Evolutionary conservation across 2,888 invertebrate genomes (phyloP).

Genomic region (Amorpha juglandis): DNA sequence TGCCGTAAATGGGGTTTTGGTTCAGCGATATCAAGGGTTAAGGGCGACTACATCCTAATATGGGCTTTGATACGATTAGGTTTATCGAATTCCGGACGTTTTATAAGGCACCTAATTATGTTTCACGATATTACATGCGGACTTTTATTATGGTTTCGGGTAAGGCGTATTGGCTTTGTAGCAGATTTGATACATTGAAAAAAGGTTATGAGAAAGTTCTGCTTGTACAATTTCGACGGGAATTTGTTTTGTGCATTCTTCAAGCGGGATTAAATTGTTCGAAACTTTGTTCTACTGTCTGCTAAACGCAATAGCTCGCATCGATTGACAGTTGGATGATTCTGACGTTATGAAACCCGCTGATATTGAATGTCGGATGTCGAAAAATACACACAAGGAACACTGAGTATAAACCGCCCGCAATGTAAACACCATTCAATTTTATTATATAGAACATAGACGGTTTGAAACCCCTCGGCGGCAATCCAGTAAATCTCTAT

Average conservation of each 20-base stretch:
- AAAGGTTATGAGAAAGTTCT: constrained; percentile 44
- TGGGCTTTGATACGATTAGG: constrained; percentile 55
- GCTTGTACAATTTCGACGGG: constrained; percentile 36
- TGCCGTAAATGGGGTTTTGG: constrained; percentile 64
- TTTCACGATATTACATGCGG: constrained; percentile 38
- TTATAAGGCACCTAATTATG: constrained; percentile 34
- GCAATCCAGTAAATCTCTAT: constrained; percentile 83
- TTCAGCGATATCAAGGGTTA: constrained; percentile 61
- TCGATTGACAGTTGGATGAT: constrained; percentile 61
- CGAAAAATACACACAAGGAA: constrained; percentile 41
- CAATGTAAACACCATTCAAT: constrained; percentile 76
- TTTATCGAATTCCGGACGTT: constrained; percentile 53
- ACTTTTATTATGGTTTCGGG: constrained; percentile 29
- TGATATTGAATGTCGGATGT: constrained; percentile 49
- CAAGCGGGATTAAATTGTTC: constrained; percentile 72
- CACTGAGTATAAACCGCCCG: constrained; percentile 60
- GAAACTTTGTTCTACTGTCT: constrained; percentile 66
- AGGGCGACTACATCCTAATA: constrained; percentile 48
- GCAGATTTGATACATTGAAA: constrained; percentile 44
- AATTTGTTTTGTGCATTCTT: constrained; percentile 67
- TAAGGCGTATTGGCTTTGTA: constrained; percentile 32
- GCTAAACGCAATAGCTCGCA: constrained; percentile 57
- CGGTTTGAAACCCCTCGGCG: constrained; percentile 68
- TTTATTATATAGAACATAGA: constrained; percentile 73
- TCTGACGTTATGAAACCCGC: constrained; percentile 51